Base-by-base conservation (phyloP, 1,140 invertebrate species). In the Zelostemma sp. region DNA sequence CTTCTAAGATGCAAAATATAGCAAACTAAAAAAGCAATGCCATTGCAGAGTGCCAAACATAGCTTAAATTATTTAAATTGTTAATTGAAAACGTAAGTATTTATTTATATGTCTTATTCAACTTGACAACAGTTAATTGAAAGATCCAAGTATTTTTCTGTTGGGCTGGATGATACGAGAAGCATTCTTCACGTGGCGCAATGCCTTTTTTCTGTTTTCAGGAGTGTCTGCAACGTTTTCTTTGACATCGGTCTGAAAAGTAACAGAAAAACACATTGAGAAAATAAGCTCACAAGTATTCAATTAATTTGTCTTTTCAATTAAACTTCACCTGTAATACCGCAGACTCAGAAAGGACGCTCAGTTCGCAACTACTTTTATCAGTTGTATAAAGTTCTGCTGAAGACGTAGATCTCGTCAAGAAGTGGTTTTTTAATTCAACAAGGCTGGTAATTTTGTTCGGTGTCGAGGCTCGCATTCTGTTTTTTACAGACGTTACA, bases 201-300 rank as follows among this genome's bases (percentile, higher is more conserved):
- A 59, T 18, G 49, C 21, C 35, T 69, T 73, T 12, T 75, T 74
- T 16, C 72, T 68, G 35, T 75, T 76, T 17, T 62, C 28, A 33
- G 74, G 61, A 33, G 33, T 65, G 11, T 75, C 72, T 19, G 73
- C 68, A 12, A 68, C 78, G 49, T 80, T 80, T 70, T 80, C 78
- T 58, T 80, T 80, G 56, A 79, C 61, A 35, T 68, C 46, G 16
- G 33, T 57, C 63, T 73, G 59, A 48, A 47, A 35, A 19, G n/a
- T n/a, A n/a, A n/a, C n/a, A n/a, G n/a, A n/a, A n/a, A n/a, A n/a
- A n/a, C n/a, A n/a, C n/a, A n/a, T n/a, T n/a, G n/a, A n/a, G n/a
- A n/a, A n/a, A n/a, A n/a, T n/a, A n/a, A n/a, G n/a, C n/a, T n/a
- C n/a, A n/a, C n/a, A n/a, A n/a, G n/a, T n/a, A n/a, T n/a, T n/a